A percentile compares a stretch with the other conserved stretches of the same genome.
Evolutionary conservation across 2,888 invertebrate species (phyloP).

Genomic region (Platycheirus albimanus): DNA sequence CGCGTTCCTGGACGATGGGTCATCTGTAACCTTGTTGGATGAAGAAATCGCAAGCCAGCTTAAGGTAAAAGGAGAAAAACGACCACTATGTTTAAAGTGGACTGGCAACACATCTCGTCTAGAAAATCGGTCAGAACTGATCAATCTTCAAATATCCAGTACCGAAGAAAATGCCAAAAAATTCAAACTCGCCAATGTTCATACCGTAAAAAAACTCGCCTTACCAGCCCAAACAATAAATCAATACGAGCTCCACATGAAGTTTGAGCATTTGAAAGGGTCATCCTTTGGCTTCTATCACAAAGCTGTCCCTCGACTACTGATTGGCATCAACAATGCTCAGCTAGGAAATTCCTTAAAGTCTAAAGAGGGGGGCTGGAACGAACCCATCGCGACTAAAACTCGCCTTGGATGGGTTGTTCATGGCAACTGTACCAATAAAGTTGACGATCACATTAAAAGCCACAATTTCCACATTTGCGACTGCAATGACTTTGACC

Average conservation of each 20-base stretch:
- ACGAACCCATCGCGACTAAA: conserved; percentile 23
- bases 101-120: too few relatives aligned
- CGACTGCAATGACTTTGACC: too few relatives aligned
- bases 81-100: neutral
- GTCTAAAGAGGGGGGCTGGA: conserved; percentile 13
- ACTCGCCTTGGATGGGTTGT: conserved; percentile 51
- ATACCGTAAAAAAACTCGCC: neutral
- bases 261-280: neutral
- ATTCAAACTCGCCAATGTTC: neutral
- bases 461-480: conserved; percentile 36
- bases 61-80: neutral
- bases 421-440: conserved; percentile 21
- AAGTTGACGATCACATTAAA: neutral
- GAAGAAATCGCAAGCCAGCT: neutral
- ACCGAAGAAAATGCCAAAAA: neutral
- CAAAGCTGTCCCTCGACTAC: neutral
- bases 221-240: neutral
- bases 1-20: neutral
- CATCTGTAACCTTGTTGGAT: neutral
- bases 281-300: neutral
- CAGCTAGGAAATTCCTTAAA: conserved; percentile 24
- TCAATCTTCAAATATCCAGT: conserved; percentile 10
- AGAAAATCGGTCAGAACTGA: neutral
- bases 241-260: neutral
- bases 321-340: conserved; percentile 20